phyloP scores from a whole-genome alignment of 2,888 invertebrate genomes.

The Chromoteleia sp. region DNA sequence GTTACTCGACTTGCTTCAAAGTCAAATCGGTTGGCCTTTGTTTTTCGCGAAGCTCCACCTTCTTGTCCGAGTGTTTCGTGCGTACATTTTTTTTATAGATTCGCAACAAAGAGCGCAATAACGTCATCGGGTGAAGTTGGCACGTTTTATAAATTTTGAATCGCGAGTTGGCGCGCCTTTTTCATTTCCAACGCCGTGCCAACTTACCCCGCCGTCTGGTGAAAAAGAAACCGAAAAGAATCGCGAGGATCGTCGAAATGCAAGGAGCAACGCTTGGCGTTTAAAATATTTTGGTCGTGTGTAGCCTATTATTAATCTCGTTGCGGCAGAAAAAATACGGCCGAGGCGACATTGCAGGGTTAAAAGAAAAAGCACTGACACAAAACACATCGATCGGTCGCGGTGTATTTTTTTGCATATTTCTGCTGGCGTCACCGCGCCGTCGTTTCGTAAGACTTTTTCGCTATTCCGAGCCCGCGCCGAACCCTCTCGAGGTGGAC shows the following conservation, averaged over 20 bases:
- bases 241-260: slow-evolving; percentile 1
- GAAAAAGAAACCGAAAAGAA: not conserved
- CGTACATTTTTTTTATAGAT: too few relatives aligned
- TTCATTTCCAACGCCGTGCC: too few relatives aligned
- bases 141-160: too few relatives aligned
- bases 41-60: too few relatives aligned
- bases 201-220: too few relatives aligned
- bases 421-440: slow-evolving; percentile 53
- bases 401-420: slow-evolving; percentile 51
- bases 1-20: too few relatives aligned
- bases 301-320: slow-evolving; percentile 38
- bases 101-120: too few relatives aligned
- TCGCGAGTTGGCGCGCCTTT: too few relatives aligned
- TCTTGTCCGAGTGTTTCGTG: too few relatives aligned
- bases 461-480: slow-evolving; percentile 53
- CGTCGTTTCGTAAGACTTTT: slow-evolving; percentile 62
- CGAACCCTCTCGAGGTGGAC: slow-evolving; percentile 42
- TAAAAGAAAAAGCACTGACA: not conserved
- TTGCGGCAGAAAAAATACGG: slow-evolving; percentile 7
- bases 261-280: slow-evolving; percentile 10
- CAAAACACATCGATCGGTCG: slow-evolving; percentile 41
- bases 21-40: too few relatives aligned
- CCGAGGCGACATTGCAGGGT: slow-evolving; percentile 22
- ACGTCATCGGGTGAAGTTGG: too few relatives aligned
- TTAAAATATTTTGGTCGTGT: slow-evolving; percentile 42